Evolutionary conservation across 2,888 invertebrate genomes (phyloP).

Genomic region (Acanthoscelides obtectus): DNA sequence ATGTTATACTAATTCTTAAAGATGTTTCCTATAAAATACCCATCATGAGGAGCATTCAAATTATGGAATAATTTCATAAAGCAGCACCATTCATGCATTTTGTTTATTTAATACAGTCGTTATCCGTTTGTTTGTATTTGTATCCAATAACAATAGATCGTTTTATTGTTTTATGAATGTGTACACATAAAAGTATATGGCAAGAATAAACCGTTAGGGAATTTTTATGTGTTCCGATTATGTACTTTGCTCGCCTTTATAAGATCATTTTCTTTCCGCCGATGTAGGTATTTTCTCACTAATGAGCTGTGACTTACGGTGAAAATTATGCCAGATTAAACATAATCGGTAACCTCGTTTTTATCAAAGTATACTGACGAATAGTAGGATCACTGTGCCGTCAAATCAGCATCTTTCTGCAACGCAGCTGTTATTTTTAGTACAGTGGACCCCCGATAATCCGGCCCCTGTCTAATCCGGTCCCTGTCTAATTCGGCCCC

Average conservation of each 20-base stretch:
- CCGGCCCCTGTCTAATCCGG: no score
- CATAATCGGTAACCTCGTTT: background rate
- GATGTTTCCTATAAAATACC: no score
- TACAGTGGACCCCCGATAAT: no score
- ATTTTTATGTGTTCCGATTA: background rate
- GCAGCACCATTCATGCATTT: background rate
- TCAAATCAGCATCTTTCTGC: no score
- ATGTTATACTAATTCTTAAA: no score
- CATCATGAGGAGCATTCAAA: background rate
- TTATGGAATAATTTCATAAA: background rate
- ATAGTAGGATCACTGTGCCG: no score
- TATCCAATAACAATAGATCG: background rate
- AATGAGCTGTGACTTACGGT: background rate
- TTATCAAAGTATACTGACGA: no score
- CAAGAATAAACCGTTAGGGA: background rate
- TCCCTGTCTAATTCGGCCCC: no score
- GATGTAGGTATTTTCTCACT: background rate
- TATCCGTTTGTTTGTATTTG: background rate
- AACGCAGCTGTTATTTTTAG: no score
- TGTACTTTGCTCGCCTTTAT: background rate
- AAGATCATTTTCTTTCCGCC: background rate
- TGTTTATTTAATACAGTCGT: background rate
- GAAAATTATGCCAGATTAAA: background rate
- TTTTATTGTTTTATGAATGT: background rate
- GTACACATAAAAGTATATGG: background rate